phyloP scores from a whole-genome alignment of 2,888 invertebrate genomes.

The Harpalus rubripes region DNA sequence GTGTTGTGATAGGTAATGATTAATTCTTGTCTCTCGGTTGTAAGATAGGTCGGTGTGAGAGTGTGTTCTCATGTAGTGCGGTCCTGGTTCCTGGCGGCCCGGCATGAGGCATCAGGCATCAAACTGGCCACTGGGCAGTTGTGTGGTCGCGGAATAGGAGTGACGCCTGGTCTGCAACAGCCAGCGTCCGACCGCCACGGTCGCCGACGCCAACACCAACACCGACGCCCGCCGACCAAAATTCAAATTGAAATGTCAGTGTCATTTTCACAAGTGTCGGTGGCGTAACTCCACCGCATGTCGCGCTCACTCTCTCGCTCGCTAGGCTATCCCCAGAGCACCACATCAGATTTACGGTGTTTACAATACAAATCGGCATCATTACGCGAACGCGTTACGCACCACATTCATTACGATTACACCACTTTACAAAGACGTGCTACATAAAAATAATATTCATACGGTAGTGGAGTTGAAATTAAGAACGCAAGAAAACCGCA shows the following conservation, averaged over 20 bases:
- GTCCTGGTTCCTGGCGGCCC: constrained; percentile 48
- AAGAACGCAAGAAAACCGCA: too few relatives aligned
- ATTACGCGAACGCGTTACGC: too few relatives aligned
- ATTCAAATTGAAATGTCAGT: constrained; percentile 77
- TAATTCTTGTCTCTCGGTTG: too few relatives aligned
- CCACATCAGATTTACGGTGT: constrained; percentile 65
- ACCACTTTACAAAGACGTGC: neutral
- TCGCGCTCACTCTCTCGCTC: constrained; percentile 6
- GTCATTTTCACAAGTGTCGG: constrained; percentile 76
- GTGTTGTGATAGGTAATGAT: too few relatives aligned
- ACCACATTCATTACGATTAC: neutral
- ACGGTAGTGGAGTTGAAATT: too few relatives aligned
- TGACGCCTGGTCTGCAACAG: constrained; percentile 50
- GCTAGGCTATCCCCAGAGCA: constrained; percentile 12
- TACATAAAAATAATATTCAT: too few relatives aligned
- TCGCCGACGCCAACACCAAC: constrained; percentile 70
- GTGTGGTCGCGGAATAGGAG: constrained; percentile 63
- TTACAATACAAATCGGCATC: constrained; percentile 61
- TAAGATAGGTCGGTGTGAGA: neutral
- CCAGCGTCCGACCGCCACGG: constrained; percentile 55
- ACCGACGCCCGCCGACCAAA: constrained; percentile 71
- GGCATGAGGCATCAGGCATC: neutral
- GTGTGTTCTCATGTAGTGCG: constrained; percentile 18
- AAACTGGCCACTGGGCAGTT: constrained; percentile 39
- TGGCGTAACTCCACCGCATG: constrained; percentile 36